Evolutionary conservation across 2,888 invertebrate genomes (phyloP).

Genomic region (Sthenelais limicola): DNA sequence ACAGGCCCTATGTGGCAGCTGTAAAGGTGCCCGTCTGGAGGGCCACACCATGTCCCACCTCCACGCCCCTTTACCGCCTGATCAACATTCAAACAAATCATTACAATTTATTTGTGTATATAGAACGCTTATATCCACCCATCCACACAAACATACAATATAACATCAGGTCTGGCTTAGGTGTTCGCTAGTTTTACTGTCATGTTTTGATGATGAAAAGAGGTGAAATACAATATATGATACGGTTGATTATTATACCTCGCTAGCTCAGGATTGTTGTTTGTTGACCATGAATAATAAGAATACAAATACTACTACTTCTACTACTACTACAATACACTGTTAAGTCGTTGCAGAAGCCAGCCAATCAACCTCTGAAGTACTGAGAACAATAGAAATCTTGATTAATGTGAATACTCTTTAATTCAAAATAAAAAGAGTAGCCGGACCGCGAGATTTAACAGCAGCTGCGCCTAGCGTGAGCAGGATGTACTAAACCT

Average conservation of each 20-base stretch:
- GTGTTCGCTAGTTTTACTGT: too few species aligned
- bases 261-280: slow-evolving; percentile 40
- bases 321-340: background rate
- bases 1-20: slow-evolving; percentile 33
- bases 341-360: slow-evolving; percentile 3
- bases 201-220: too few species aligned
- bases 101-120: slow-evolving; percentile 5
- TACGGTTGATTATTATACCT: slow-evolving; percentile 16
- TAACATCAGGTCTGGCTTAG: too few species aligned
- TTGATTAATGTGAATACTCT: too few species aligned
- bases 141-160: too few species aligned
- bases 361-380: slow-evolving; percentile 34
- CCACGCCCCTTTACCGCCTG: slow-evolving; percentile 15
- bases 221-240: background rate
- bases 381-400: slow-evolving; percentile 28
- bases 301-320: background rate
- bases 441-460: slow-evolving; percentile 25
- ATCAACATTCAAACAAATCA: background rate
- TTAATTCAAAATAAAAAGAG: too few species aligned
- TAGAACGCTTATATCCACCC: slow-evolving; percentile 8
- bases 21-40: slow-evolving; percentile 22
- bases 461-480: slow-evolving; percentile 2
- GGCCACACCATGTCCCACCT: slow-evolving; percentile 2
- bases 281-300: slow-evolving; percentile 28
- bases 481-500: background rate